phyloP scores from a whole-genome alignment of 1,140 invertebrate genomes.

The Hormaphis cornu region DNA sequence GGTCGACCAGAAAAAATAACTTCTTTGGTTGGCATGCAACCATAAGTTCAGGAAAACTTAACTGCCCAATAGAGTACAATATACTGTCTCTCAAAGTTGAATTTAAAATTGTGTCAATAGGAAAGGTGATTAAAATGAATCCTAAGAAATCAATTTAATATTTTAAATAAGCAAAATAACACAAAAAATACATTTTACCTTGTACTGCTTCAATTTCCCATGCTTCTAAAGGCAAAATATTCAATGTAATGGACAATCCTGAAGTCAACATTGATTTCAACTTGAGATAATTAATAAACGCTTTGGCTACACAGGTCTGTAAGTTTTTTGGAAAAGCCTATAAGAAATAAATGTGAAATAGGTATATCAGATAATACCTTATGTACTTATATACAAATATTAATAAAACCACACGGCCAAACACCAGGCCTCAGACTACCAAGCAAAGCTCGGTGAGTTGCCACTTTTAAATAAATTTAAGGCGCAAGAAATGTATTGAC shows the following conservation, averaged over 20 bases:
- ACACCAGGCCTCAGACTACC: too few species aligned
- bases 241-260: not conserved
- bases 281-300: conserved; percentile 19
- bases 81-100: conserved; percentile 2
- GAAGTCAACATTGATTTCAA: conserved; percentile 1
- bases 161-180: not conserved
- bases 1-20: not conserved
- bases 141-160: not conserved
- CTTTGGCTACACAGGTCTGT: conserved; percentile 8
- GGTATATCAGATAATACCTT: too few species aligned
- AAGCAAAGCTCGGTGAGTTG: too few species aligned
- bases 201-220: conserved; percentile 24
- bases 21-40: not conserved
- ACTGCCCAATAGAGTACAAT: not conserved
- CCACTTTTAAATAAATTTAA: too few species aligned
- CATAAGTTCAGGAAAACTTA: conserved; percentile 19
- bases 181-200: conserved; percentile 3
- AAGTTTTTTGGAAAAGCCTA: conserved; percentile 22
- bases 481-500: too few species aligned
- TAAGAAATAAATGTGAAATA: not conserved
- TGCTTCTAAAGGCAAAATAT: conserved; percentile 1
- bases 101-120: conserved; percentile 7
- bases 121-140: conserved; percentile 11
- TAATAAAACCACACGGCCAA: too few species aligned
- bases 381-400: too few species aligned